Conservation (phyloP, 2,797 vertebrate species). For the Ibycter americanus region DNA sequence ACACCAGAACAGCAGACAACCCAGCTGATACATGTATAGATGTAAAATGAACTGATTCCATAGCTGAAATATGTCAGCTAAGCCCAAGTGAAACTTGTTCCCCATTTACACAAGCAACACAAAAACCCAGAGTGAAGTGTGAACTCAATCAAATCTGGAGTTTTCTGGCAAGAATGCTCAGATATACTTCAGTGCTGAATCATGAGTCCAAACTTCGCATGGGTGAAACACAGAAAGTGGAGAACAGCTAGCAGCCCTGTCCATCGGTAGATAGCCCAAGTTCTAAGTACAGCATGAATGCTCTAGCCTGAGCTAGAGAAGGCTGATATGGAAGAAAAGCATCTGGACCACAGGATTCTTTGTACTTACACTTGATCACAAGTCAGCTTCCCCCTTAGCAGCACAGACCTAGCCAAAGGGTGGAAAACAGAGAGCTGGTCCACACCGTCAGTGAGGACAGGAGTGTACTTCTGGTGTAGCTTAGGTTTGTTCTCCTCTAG, state of each 20-base stretch:
- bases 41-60: not conserved
- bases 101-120: not conserved
- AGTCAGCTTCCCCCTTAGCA: slow-evolving; percentile 37
- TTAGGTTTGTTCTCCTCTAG: not conserved
- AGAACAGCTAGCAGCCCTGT: slow-evolving; percentile 16
- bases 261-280: not conserved
- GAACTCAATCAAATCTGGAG: not conserved
- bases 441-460: slow-evolving; percentile 27
- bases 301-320: not conserved
- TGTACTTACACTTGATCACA: slow-evolving; percentile 42
- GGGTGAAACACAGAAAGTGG: not conserved
- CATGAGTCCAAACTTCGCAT: not conserved
- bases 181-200: not conserved
- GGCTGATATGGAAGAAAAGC: slow-evolving; percentile 2
- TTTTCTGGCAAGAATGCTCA: not conserved
- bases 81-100: not conserved
- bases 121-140: not conserved
- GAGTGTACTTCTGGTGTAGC: not conserved
- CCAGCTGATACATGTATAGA: not conserved
- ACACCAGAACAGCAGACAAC: not conserved
- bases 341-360: slow-evolving; percentile 13
- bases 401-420: slow-evolving; percentile 37
- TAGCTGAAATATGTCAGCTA: not conserved
- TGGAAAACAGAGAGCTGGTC: slow-evolving; percentile 46
- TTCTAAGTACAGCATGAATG: not conserved